phyloP scores from a whole-genome alignment of 2,888 invertebrate genomes.

The Epistrophe grossulariae region DNA sequence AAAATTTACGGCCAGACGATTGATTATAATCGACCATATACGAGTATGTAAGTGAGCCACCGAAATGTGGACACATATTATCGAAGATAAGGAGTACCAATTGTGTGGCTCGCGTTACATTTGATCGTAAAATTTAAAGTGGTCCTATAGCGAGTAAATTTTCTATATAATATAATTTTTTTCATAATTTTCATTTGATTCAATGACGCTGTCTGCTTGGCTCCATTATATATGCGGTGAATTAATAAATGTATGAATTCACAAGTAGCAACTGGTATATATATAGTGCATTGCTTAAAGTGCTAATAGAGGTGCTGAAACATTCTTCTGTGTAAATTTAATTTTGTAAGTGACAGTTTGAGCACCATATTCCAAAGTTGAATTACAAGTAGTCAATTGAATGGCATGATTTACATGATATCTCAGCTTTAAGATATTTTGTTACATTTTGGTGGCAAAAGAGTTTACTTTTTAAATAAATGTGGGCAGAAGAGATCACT shows the following conservation, averaged over 20 bases:
- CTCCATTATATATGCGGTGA: conserved; percentile 4
- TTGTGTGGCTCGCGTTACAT: conserved; percentile 59
- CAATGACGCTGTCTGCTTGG: neutral
- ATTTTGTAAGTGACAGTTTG: conserved; percentile 13
- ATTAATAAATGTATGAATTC: conserved; percentile 41
- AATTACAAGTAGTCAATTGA: neutral
- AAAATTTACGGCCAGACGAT: conserved; percentile 84
- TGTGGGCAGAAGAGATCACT: too few relatives aligned
- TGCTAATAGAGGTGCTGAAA: conserved; percentile 42
- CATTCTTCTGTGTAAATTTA: conserved; percentile 1
- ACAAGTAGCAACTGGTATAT: neutral
- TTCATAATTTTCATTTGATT: conserved; percentile 5
- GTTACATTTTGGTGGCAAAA: too few relatives aligned
- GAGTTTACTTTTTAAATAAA: too few relatives aligned
- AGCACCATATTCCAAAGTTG: neutral
- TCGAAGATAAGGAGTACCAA: conserved; percentile 30
- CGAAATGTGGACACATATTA: conserved; percentile 53
- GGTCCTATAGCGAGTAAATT: conserved; percentile 41
- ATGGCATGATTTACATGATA: too few relatives aligned
- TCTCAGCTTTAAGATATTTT: neutral
- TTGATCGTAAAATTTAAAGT: conserved; percentile 63
- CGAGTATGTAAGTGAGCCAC: conserved; percentile 61
- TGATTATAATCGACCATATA: conserved; percentile 82
- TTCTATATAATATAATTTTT: neutral
- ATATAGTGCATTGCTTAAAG: conserved; percentile 18